phyloP scores from a whole-genome alignment of 2,797 vertebrate species.

The Helostoma temminkii region DNA sequence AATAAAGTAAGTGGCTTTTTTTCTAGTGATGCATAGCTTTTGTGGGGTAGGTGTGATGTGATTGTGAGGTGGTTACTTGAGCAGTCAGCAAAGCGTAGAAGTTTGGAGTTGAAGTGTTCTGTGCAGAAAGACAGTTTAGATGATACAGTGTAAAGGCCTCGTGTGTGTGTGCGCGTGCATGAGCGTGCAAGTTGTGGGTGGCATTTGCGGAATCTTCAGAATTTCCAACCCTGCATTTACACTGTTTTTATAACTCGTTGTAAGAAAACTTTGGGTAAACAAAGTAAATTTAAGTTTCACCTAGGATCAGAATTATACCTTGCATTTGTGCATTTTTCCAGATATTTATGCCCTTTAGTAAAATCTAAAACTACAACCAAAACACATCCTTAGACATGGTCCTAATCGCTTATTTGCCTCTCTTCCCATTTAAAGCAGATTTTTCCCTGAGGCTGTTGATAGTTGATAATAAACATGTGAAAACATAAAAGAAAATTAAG shows the following conservation, averaged over 20 bases:
- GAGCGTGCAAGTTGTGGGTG: neutral
- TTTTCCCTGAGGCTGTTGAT: slow-evolving; percentile 68
- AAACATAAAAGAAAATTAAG: slow-evolving; percentile 69
- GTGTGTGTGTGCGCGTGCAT: slow-evolving; percentile 6
- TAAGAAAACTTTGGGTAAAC: slow-evolving; percentile 26
- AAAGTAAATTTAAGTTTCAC: slow-evolving; percentile 24
- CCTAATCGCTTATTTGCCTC: slow-evolving; percentile 62
- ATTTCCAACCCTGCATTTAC: neutral
- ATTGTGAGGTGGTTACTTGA: slow-evolving; percentile 31
- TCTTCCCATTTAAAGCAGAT: slow-evolving; percentile 59
- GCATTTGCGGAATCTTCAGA: slow-evolving; percentile 28
- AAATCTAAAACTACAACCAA: slow-evolving; percentile 19
- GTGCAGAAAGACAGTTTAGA: slow-evolving; percentile 12
- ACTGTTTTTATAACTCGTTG: slow-evolving; percentile 15
- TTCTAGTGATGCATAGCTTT: slow-evolving; percentile 29
- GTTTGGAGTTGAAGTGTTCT: slow-evolving; percentile 27
- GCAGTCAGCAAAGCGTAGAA: slow-evolving; percentile 29
- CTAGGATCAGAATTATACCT: slow-evolving; percentile 34
- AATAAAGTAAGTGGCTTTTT: slow-evolving; percentile 79
- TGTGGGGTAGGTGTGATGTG: slow-evolving; percentile 13
- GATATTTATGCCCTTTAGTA: slow-evolving; percentile 28
- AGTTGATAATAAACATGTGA: slow-evolving; percentile 67
- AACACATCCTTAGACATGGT: slow-evolving; percentile 50
- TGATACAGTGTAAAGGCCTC: slow-evolving; percentile 20
- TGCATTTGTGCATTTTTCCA: slow-evolving; percentile 30